phyloP scores from a whole-genome alignment of 2,113 vertebrate species.

The Muscicapa adusta region DNA sequence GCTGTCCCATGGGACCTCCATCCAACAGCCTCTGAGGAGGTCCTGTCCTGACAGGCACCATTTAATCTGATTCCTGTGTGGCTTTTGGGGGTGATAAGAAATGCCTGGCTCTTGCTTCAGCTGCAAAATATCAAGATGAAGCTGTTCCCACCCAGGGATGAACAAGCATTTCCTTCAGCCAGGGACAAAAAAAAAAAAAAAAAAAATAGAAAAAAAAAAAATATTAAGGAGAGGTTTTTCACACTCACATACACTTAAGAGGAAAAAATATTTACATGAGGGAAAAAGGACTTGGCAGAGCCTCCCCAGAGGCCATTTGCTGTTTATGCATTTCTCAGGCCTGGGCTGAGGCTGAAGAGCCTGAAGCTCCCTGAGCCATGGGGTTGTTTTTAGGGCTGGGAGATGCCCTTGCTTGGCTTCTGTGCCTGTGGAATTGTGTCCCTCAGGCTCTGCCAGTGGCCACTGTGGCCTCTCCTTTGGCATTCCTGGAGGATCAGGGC shows the following conservation, averaged over 20 bases:
- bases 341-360: not conserved
- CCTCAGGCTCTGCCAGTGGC: not conserved
- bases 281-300: constrained; percentile 35
- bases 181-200: not conserved
- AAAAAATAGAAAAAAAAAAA: too few relatives aligned
- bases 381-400: not conserved
- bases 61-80: rapidly evolving
- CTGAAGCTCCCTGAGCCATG: not conserved
- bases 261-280: constrained; percentile 44
- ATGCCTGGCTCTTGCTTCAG: not conserved
- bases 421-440: not conserved
- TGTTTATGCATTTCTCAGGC: constrained; percentile 20
- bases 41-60: not conserved
- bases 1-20: not conserved
- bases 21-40: not conserved
- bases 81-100: not conserved
- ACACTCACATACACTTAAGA: constrained; percentile 14
- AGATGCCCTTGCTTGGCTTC: not conserved
- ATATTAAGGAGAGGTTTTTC: constrained; percentile 13
- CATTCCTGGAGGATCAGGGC: not conserved
- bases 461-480: not conserved
- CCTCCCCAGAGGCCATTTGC: not conserved
- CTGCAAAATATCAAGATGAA: not conserved
- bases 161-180: not conserved
- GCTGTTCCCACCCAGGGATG: not conserved